Evolutionary conservation across 2,797 vertebrate species (phyloP).

Genomic region (Coreius guichenoti): DNA sequence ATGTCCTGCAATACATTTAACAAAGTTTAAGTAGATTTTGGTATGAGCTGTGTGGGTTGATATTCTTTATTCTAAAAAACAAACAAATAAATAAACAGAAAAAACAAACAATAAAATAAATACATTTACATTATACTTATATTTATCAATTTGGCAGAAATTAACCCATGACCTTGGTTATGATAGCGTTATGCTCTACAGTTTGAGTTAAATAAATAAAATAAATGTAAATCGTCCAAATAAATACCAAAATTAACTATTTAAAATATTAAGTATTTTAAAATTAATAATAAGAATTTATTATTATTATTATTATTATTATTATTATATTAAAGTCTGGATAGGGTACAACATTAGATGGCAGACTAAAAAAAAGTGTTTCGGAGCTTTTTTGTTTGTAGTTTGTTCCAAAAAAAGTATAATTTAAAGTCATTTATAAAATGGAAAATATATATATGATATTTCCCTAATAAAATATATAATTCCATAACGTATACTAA

Average conservation of each 20-base stretch:
- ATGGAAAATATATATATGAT: background rate
- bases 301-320: background rate
- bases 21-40: background rate
- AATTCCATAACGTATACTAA: background rate
- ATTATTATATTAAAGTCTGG: background rate
- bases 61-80: background rate
- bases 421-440: background rate
- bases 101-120: background rate
- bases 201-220: background rate
- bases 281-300: background rate
- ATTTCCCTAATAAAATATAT: background rate
- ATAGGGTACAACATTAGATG: background rate
- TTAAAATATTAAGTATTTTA: background rate
- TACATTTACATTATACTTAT: background rate
- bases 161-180: background rate
- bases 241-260: background rate
- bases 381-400: background rate
- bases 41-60: background rate
- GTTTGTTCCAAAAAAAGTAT: background rate
- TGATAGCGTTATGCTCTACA: background rate
- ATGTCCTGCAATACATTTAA: too few species aligned
- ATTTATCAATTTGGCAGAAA: background rate
- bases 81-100: background rate
- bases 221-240: background rate
- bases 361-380: background rate